These are phyloP conservation scores for Aleiodes leptofemur DNA, from an alignment of 2,888 invertebrate genomes.

Conservation along the genomic window DNA sequence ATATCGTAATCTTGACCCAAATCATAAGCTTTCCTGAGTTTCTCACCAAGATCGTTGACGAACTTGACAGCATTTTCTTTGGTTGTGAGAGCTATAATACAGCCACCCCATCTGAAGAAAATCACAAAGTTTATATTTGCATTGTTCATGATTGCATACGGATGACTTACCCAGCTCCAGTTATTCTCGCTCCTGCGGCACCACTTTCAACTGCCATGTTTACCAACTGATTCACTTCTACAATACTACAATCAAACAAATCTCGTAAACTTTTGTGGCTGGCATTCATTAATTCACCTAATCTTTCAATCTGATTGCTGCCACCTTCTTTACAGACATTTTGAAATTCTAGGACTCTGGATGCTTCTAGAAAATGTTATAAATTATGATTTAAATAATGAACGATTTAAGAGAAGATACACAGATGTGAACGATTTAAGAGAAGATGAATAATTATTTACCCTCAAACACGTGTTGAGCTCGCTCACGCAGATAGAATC, in stretches of 20 bases:
- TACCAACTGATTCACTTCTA: slow-evolving; percentile 89
- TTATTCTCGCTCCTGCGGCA: slow-evolving; percentile 91
- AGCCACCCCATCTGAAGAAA: slow-evolving; percentile 95
- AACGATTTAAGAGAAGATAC: slow-evolving; percentile 23
- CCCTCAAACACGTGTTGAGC: slow-evolving; percentile 92
- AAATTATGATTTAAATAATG: slow-evolving; percentile 32
- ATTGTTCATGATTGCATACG: slow-evolving; percentile 8
- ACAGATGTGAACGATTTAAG: slow-evolving; percentile 13
- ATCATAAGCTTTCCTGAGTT: slow-evolving; percentile 77
- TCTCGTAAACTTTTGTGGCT: slow-evolving; percentile 92
- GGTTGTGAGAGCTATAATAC: slow-evolving; percentile 90
- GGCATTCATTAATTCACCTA: slow-evolving; percentile 90
- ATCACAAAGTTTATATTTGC: slow-evolving; percentile 21
- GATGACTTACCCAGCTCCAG: slow-evolving; percentile 89
- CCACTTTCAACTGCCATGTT: slow-evolving; percentile 82
- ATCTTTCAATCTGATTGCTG: slow-evolving; percentile 75
- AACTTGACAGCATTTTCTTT: slow-evolving; percentile 82
- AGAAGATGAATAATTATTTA: slow-evolving; percentile 65
- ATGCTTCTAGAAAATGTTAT: slow-evolving; percentile 82
- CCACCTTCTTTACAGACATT: slow-evolving; percentile 66
- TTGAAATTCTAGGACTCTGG: slow-evolving; percentile 81
- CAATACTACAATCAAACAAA: slow-evolving; percentile 95
- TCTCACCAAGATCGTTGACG: slow-evolving; percentile 81
- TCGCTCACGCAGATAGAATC: slow-evolving; percentile 89
- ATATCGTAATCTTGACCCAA: slow-evolving; percentile 75